Percentiles rank a stretch among this genome's conserved stretches.
These are phyloP conservation scores for Nothobranchius furzeri DNA, from an alignment of 2,113 vertebrate species.

Conservation along the genomic window DNA sequence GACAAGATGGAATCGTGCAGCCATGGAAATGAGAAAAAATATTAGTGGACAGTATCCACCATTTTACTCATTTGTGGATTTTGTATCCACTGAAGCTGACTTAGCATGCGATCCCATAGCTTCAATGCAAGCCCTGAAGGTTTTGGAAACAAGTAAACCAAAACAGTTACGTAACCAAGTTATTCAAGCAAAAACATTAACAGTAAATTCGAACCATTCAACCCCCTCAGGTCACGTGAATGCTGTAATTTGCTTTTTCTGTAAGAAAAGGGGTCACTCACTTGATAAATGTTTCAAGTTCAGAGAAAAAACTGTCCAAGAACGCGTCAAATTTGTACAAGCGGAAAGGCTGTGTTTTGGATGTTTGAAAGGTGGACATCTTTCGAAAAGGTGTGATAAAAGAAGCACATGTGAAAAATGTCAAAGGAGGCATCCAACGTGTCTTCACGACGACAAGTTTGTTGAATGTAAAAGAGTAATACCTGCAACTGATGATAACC, in stretches of 20 bases:
- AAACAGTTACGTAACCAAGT: not conserved
- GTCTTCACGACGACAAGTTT: not conserved
- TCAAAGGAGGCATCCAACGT: constrained; percentile 1
- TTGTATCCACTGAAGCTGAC: not conserved
- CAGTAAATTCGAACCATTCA: not conserved
- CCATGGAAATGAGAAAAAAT: constrained; percentile 2
- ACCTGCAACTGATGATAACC: not conserved
- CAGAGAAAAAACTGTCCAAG: not conserved
- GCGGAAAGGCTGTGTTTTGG: constrained; percentile 15
- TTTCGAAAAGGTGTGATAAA: constrained; percentile 4
- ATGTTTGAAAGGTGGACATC: not conserved
- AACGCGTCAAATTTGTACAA: constrained; percentile 6
- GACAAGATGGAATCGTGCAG: not conserved
- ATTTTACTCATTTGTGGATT: not conserved
- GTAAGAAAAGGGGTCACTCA: not conserved
- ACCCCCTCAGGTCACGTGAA: not conserved
- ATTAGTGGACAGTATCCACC: not conserved
- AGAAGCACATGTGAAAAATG: not conserved
- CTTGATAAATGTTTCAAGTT: not conserved
- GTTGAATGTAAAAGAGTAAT: not conserved
- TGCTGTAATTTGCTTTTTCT: not conserved
- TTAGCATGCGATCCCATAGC: not conserved
- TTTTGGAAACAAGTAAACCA: not conserved
- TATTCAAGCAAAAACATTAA: not conserved
- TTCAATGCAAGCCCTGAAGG: not conserved